Base-by-base conservation (phyloP, 2,113 vertebrate genomes). In the Meriones unguiculatus region DNA sequence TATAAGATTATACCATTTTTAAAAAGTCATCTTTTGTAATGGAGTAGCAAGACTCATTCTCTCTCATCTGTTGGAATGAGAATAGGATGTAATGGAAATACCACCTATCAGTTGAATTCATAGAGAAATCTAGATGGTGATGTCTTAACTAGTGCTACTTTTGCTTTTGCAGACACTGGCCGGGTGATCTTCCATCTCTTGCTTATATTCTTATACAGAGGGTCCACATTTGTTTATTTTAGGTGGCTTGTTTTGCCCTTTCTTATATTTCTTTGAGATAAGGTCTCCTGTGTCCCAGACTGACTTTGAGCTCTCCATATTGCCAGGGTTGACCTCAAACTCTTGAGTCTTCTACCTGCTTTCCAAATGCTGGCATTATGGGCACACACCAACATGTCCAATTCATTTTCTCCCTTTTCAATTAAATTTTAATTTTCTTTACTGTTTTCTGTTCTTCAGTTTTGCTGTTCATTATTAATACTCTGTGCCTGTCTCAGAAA, bases 1-100 rank as follows among this genome's bases (percentile, higher is more conserved):
- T 90, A 7, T 86, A 92, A 93, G 18, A 81, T 81, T 73, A 32
- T 0, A 59, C 5, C 30, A 32, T 89, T 90, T 88, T 87, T 77
- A 54, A 90, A 92, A 97, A 93, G 76, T 86, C 12, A 52, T 84
- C 59, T 84, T 93, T 91, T 97, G 46, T 93, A 28, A 93, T 35
- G 13, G 62, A 15, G 59, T 96, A 46, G 35, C 46, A 95, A 88
- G 67, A 81, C 57, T 52, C 17, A 35, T 38, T 93, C 62, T 89
- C 24, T 5, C 22, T 54, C 59, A 81, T 85, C 22, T 93, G 2
- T 32, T 89, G 38, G 25, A 52, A 38, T 78, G 50, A 96, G 5
- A 59, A n/a, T 2, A 28, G 52, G 50, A 35, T 38, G 38, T 82
- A 64, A 57, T 59, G 72, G 54, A 57, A 89, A 82, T 38, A 52